These are phyloP conservation scores for Trachythela sp. DNA, from an alignment of 64 coral and sea anemone species.

Conservation along the genomic window DNA sequence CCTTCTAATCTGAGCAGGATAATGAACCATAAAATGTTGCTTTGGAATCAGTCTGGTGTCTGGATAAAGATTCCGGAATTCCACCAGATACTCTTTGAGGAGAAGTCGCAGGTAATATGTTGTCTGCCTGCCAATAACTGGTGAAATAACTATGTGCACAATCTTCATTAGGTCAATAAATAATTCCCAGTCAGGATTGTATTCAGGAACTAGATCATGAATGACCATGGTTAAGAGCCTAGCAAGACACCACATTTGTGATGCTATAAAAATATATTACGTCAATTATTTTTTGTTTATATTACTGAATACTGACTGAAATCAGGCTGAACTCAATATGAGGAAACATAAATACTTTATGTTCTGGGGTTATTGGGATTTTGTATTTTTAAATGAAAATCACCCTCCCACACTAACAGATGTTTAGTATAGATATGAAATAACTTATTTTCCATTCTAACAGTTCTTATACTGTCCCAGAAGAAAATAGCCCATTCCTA, in stretches of 20 bases:
- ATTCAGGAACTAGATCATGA: background rate
- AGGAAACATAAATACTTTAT: no score
- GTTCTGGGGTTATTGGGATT: no score
- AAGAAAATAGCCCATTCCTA: no score
- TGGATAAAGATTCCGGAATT: slow-evolving; percentile 12
- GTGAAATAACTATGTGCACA: slow-evolving; percentile 27
- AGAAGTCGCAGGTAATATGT: slow-evolving; percentile 15
- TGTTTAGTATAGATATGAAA: no score
- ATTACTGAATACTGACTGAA: background rate
- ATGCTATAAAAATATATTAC: background rate
- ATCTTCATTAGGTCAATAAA: slow-evolving; percentile 32
- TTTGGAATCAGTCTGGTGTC: slow-evolving; percentile 29
- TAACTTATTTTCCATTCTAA: no score
- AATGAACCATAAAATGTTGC: slow-evolving; percentile 46
- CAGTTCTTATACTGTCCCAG: no score
- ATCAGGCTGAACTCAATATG: no score
- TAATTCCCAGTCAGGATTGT: background rate
- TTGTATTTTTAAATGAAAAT: no score
- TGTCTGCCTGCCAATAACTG: slow-evolving; percentile 12
- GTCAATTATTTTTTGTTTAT: background rate
- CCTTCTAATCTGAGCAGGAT: slow-evolving; percentile 22
- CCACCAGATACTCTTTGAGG: slow-evolving; percentile 37
- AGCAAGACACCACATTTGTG: slow-evolving; percentile 40
- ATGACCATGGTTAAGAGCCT: background rate
- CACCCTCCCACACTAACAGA: no score